Evolutionary conservation across 2,888 invertebrate species (phyloP).

Genomic region (Diarsia rubi): DNA sequence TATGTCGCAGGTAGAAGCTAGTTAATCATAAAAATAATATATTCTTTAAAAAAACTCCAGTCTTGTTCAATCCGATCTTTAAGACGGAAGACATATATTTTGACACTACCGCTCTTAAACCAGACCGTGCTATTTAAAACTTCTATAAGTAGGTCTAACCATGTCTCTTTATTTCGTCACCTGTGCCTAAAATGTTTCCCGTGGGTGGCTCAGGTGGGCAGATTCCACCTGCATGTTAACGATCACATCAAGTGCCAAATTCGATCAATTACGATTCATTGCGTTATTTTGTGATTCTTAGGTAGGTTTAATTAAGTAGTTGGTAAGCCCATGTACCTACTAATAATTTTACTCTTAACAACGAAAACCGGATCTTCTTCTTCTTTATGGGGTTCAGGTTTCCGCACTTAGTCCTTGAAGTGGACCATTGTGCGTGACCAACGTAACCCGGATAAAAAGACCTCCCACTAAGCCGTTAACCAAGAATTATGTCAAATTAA

Average conservation of each 20-base stretch:
- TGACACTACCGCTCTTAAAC: conserved; percentile 5
- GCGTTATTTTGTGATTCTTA: not conserved
- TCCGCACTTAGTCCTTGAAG: too few species aligned
- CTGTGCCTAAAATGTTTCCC: conserved; percentile 27
- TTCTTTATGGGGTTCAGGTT: too few species aligned
- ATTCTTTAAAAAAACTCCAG: not conserved
- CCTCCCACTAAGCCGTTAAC: not conserved
- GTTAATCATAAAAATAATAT: not conserved
- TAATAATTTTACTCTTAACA: too few species aligned
- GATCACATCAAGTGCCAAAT: conserved; percentile 44
- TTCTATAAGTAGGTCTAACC: conserved; percentile 12
- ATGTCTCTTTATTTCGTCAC: conserved; percentile 28
- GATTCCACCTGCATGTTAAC: conserved; percentile 20
- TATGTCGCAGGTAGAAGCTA: not conserved
- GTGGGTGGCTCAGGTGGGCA: conserved; percentile 46
- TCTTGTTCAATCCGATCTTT: conserved; percentile 1
- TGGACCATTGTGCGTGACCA: too few species aligned
- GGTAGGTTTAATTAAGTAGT: too few species aligned
- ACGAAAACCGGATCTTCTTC: too few species aligned
- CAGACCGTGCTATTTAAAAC: conserved; percentile 31
- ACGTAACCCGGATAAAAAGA: too few species aligned
- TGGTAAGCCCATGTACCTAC: too few species aligned
- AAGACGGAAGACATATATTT: conserved; percentile 20
- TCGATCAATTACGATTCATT: conserved; percentile 10
- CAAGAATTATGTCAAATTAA: not conserved